A percentile compares a stretch with the other conserved stretches of the same genome.
Evolutionary conservation across 2,888 invertebrate species (phyloP).

Genomic region (Syrphus vitripennis): DNA sequence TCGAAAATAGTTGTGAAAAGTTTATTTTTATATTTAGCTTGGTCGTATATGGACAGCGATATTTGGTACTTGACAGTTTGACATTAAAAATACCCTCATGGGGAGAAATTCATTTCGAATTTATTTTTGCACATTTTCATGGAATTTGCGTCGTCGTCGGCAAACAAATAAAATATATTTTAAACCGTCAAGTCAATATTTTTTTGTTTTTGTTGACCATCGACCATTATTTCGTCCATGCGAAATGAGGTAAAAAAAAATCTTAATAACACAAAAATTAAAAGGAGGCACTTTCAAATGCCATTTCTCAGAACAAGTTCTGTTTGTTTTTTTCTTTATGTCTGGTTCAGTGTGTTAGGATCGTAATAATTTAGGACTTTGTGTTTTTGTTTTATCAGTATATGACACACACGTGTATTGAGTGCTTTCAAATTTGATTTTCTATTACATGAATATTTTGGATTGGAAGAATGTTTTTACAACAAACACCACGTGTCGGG

Average conservation of each 20-base stretch:
- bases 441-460: neutral
- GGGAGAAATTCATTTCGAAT: neutral
- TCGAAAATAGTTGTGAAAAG: neutral
- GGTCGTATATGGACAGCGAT: neutral
- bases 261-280: too few species aligned
- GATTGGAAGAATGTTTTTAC: neutral
- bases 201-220: neutral
- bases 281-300: neutral
- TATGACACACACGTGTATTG: neutral
- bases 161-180: neutral
- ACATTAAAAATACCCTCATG: neutral
- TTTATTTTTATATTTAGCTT: neutral
- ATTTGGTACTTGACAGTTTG: neutral
- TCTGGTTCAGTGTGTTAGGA: too few species aligned
- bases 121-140: neutral
- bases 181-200: neutral
- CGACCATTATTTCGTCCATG: neutral
- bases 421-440: neutral
- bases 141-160: neutral
- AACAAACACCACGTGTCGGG: neutral
- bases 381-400: neutral
- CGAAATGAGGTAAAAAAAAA: neutral
- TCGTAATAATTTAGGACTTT: too few species aligned
- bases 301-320: neutral
- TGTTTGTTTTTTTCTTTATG: neutral